phyloP scores from a whole-genome alignment of 2,888 invertebrate genomes.

The Ditula angustiorana region DNA sequence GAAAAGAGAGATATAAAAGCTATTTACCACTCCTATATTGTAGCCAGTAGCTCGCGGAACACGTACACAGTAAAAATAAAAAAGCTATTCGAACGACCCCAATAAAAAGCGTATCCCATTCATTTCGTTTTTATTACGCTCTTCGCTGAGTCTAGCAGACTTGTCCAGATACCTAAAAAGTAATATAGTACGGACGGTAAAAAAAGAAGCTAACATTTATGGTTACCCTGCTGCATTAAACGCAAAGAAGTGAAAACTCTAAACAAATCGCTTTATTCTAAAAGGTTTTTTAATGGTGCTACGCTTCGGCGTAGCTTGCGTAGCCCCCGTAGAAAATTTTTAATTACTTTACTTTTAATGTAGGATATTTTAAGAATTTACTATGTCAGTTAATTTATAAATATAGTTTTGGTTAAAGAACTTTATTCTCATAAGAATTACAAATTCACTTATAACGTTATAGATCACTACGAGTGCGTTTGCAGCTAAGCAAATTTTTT shows the following conservation, averaged over 20 bases:
- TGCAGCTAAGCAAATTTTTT: too few species aligned
- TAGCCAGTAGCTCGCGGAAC: slow-evolving; percentile 51
- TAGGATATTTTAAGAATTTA: too few species aligned
- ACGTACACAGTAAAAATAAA: slow-evolving; percentile 75
- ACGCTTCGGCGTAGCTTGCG: too few species aligned
- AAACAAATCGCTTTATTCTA: not conserved
- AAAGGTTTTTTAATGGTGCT: not conserved
- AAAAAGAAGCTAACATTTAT: not conserved
- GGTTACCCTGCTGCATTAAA: not conserved
- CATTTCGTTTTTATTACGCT: slow-evolving; percentile 50
- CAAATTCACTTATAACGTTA: too few species aligned
- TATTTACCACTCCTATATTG: not conserved
- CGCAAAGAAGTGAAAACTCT: not conserved
- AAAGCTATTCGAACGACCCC: slow-evolving; percentile 63
- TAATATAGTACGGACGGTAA: not conserved
- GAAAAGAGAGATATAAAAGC: not conserved
- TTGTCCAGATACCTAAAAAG: slow-evolving; percentile 1
- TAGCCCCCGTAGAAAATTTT: too few species aligned
- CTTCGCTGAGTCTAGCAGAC: slow-evolving; percentile 36
- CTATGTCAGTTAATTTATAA: too few species aligned
- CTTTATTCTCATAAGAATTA: too few species aligned
- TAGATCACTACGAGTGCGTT: too few species aligned
- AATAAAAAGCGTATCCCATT: slow-evolving; percentile 67
- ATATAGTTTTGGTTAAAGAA: too few species aligned
- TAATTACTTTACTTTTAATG: too few species aligned